Conservation (phyloP, 2,113 vertebrate genomes). For the Paratilapia polleni region DNA sequence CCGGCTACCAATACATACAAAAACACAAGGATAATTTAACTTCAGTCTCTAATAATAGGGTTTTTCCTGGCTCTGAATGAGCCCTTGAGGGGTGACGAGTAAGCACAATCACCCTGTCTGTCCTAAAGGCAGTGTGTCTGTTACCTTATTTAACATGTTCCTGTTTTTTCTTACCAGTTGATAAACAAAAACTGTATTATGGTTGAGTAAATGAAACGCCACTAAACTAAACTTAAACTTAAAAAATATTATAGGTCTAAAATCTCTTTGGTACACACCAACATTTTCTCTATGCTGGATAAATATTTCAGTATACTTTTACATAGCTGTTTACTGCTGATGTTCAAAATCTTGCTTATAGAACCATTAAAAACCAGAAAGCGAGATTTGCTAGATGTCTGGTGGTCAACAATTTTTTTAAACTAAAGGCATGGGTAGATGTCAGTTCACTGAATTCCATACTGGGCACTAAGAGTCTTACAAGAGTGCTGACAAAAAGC, state of each 20-base stretch:
- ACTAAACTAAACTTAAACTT: not conserved
- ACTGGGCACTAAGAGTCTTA: not conserved
- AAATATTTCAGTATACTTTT: not conserved
- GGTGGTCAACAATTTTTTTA: not conserved
- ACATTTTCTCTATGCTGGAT: not conserved
- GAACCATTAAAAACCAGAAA: not conserved
- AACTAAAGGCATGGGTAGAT: not conserved
- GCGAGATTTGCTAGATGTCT: not conserved
- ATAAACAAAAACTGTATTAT: not conserved
- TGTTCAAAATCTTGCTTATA: not conserved
- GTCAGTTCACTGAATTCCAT: not conserved
- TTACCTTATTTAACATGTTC: not conserved
- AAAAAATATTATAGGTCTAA: too few relatives aligned
- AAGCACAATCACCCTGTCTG: not conserved
- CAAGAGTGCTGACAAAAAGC: not conserved
- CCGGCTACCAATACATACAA: fast-evolving
- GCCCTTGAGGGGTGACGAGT: not conserved
- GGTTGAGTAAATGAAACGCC: not conserved
- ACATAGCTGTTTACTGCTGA: not conserved
- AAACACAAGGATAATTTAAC: not conserved
- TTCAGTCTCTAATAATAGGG: not conserved
- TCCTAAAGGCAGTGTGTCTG: not conserved
- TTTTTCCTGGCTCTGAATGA: not conserved
- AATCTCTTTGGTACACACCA: not conserved
- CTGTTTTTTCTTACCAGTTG: not conserved